A percentile compares a stretch with the other conserved stretches of the same genome.
Evolutionary conservation across 1,140 invertebrate genomes (phyloP).

Genomic region (Drosophila gunungcola): DNA sequence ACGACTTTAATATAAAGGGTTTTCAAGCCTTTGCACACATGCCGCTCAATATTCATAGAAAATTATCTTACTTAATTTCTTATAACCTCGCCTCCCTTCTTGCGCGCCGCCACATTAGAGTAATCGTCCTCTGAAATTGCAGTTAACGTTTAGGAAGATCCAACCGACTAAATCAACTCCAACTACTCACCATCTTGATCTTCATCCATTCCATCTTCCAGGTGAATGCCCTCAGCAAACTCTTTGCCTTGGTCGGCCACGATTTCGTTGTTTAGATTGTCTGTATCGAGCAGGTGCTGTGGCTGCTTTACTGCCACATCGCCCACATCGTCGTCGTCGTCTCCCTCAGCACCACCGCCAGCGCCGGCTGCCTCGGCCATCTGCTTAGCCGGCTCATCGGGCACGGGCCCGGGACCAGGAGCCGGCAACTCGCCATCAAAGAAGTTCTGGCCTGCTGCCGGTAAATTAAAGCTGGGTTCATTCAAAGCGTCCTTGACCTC

Average conservation of each 20-base stretch:
- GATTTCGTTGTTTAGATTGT: constrained; percentile 82
- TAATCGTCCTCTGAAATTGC: constrained; percentile 76
- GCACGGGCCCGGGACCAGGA: constrained; percentile 27
- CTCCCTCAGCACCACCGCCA: constrained; percentile 61
- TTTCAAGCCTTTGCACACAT: constrained; percentile 35
- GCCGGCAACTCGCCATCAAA: constrained; percentile 65
- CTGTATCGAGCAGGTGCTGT: constrained; percentile 69
- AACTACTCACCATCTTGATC: constrained; percentile 75
- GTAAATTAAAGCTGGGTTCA: constrained; percentile 79
- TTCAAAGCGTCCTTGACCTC: constrained; percentile 81
- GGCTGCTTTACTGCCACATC: constrained; percentile 78
- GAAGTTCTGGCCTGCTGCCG: constrained; percentile 67
- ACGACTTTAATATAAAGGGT: constrained; percentile 15
- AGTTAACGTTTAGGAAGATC: not conserved
- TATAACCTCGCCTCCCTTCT: constrained; percentile 73
- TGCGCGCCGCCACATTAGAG: constrained; percentile 62
- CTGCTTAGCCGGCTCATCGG: constrained; percentile 50
- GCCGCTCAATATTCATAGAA: constrained; percentile 20
- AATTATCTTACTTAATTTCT: constrained; percentile 60
- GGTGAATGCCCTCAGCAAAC: constrained; percentile 74
- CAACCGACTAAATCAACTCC: not conserved
- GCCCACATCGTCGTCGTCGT: constrained; percentile 71
- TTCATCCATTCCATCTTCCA: constrained; percentile 80
- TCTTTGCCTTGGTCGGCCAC: constrained; percentile 82
- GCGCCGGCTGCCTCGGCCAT: constrained; percentile 43